These are phyloP conservation scores for Lasioglossum oenotherae DNA, from an alignment of 2,888 invertebrate genomes.

Conservation along the genomic window DNA sequence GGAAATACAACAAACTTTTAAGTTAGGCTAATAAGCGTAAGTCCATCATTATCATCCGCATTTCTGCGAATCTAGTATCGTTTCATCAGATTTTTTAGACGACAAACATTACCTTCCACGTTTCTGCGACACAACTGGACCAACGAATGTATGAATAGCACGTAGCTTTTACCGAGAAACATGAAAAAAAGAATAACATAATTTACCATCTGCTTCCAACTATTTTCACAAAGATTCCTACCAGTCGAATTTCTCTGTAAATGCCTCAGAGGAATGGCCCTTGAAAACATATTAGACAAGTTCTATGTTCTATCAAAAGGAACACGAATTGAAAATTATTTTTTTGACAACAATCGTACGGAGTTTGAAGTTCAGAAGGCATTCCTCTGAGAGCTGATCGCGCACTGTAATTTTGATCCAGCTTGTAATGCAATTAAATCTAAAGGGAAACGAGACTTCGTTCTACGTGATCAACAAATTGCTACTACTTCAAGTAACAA, in stretches of 20 bases:
- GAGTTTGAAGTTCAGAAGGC: constrained; percentile 43
- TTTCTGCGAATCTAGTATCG: constrained; percentile 78
- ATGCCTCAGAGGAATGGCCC: constrained; percentile 56
- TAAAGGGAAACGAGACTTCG: background rate
- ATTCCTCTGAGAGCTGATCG: constrained; percentile 52
- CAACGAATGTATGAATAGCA: constrained; percentile 40
- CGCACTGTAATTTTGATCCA: background rate
- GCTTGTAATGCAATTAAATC: background rate
- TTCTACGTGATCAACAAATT: background rate
- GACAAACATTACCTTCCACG: constrained; percentile 69
- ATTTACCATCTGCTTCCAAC: background rate
- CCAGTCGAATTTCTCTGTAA: background rate
- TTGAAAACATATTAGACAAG: constrained; percentile 38
- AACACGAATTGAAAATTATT: constrained; percentile 55
- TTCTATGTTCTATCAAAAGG: constrained; percentile 33
- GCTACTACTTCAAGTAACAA: background rate
- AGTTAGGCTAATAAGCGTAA: constrained; percentile 82
- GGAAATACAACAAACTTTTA: constrained; percentile 78
- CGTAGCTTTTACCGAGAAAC: constrained; percentile 1
- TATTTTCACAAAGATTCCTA: constrained; percentile 11
- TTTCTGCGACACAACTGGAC: constrained; percentile 72
- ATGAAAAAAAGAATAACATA: background rate
- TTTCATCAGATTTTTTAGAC: constrained; percentile 74
- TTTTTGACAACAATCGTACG: constrained; percentile 64
- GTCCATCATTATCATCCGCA: constrained; percentile 82